Evolutionary conservation across 2,113 vertebrate genomes (phyloP), one percentile per base, ranked within the genome.

Genomic region (Brachyhypopomus occidentalis): DNA sequence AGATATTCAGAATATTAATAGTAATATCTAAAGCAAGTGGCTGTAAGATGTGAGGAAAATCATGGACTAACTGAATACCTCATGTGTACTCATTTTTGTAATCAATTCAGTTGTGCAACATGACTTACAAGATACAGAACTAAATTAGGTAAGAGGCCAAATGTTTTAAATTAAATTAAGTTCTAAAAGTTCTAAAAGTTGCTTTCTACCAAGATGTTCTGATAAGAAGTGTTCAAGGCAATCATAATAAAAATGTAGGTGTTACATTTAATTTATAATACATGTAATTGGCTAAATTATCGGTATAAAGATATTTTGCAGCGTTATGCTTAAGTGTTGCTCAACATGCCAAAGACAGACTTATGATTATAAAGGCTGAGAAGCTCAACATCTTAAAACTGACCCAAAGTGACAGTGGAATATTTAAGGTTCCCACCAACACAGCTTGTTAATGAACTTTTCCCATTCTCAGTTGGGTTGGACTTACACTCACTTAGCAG

Each of bases 371-470:
- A 64, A 36, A 72, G 36, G 55, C 63, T 41, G 59, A 74, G 5
- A 17, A 34, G 38, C 30, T 66, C 12, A 36, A 12, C 72, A 14
- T 34, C 34, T 60, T 75, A 76, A 70, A 45, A 58, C 30, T 75
- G 66, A 75, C 38, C n/a, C 7, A 17, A 75, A 48, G 72, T 81
- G 72, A 76, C 72, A 66, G 60, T 34, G 60, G 83, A 84, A 77
- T 30, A 30, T 77, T 81, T 72, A 75, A 8, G 66, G 60, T 63
- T 66, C 56, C 48, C 72, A 25, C 41, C 69, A 81, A 73, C 22
- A 25, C 25, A 4, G 71, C 38, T 20, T 45, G 72, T 67, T 81
- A 81, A 81, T 81, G 75, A 81, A 81, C 72, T 81, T 81, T 67
- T 30, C 79, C 72, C 48, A 8, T 75, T 67, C 72, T 75, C 72